These are phyloP conservation scores for Entomobrya multifasciata DNA, from an alignment of 2,888 invertebrate species.

Conservation along the genomic window DNA sequence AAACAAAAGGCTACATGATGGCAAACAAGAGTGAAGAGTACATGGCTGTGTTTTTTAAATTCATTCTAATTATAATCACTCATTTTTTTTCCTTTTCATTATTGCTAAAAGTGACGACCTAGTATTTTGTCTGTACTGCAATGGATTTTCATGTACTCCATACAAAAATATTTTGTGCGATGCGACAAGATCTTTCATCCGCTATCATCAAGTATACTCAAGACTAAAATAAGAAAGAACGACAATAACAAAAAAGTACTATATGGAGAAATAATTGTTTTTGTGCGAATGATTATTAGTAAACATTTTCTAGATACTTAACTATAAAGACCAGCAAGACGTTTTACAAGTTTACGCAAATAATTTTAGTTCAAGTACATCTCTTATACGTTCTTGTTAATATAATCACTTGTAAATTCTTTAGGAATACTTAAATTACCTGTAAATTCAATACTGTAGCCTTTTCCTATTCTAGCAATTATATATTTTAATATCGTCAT, in stretches of 20 bases:
- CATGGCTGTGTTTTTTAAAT: background rate
- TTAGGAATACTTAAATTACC: background rate
- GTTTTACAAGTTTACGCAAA: background rate
- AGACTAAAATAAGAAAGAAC: conserved; percentile 2
- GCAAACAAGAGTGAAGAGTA: background rate
- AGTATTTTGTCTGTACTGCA: conserved; percentile 20
- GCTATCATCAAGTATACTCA: background rate
- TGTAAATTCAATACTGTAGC: conserved; percentile 19
- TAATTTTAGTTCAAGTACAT: too few relatives aligned
- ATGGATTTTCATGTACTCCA: background rate
- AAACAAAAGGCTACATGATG: too few relatives aligned
- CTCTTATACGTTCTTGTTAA: too few relatives aligned
- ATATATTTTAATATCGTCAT: background rate
- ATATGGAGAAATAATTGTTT: background rate
- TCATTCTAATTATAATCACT: background rate
- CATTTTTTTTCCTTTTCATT: background rate
- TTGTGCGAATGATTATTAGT: conserved; percentile 2
- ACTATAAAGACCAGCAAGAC: background rate
- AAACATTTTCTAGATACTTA: too few relatives aligned
- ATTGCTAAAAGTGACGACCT: conserved; percentile 18
- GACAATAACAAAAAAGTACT: background rate
- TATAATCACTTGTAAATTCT: background rate
- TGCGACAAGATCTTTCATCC: conserved; percentile 11
- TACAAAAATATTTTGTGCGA: conserved; percentile 7
- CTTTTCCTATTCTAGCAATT: background rate